Evolutionary conservation across 64 coral and sea anemone genomes (phyloP).

Genomic region (Montipora foliosa): DNA sequence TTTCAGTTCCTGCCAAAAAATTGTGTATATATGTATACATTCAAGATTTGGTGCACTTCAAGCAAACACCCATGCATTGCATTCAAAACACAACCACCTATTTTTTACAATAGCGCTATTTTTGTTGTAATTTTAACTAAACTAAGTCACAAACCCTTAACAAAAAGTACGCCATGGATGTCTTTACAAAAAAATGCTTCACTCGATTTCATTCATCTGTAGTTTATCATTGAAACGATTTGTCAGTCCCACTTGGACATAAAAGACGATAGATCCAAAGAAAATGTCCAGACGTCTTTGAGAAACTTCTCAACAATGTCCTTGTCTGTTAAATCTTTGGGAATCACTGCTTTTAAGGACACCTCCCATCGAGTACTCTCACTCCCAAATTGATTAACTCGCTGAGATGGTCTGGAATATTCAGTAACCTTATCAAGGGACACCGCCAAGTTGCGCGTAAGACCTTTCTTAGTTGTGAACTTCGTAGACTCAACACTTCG

Average conservation of each 20-base stretch:
- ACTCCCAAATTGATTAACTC: constrained; percentile 57
- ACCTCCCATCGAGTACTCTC: constrained; percentile 66
- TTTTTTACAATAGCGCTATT: too few relatives aligned
- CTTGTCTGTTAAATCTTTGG: constrained; percentile 52
- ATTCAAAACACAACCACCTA: too few relatives aligned
- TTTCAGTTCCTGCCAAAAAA: too few relatives aligned
- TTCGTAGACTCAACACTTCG: constrained; percentile 46
- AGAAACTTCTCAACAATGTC: constrained; percentile 66
- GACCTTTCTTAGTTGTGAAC: constrained; percentile 47
- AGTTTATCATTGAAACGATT: not conserved
- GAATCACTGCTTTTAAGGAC: constrained; percentile 44
- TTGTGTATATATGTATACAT: too few relatives aligned
- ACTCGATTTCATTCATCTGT: not conserved
- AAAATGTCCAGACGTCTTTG: constrained; percentile 71
- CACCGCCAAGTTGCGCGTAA: constrained; percentile 27
- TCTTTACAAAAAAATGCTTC: not conserved
- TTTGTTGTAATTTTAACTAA: not conserved
- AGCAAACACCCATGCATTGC: too few relatives aligned
- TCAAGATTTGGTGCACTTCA: too few relatives aligned
- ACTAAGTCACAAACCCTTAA: too few relatives aligned
- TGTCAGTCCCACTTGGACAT: not conserved
- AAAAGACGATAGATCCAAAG: constrained; percentile 66
- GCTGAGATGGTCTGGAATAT: constrained; percentile 69
- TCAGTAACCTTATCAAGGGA: constrained; percentile 69
- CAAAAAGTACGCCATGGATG: not conserved